Conservation (phyloP, 2,113 vertebrate genomes). For the Hemiprocne comata region DNA sequence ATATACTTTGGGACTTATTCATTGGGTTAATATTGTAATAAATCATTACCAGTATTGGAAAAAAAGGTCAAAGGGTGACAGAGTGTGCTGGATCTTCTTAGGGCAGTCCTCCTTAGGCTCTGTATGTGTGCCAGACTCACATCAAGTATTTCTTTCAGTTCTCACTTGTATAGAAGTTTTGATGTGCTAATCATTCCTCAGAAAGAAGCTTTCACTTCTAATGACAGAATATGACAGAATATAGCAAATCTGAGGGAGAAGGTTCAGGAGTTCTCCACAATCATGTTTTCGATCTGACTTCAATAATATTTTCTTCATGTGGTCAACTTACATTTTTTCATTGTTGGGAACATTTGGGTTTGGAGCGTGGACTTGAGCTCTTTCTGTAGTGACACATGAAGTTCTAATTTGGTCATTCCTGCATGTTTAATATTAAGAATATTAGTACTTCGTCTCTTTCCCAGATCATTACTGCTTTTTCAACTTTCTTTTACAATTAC, state of each 20-base stretch:
- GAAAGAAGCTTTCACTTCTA: slow-evolving; percentile 68
- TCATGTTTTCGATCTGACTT: slow-evolving; percentile 52
- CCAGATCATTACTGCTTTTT: background rate
- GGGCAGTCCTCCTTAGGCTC: background rate
- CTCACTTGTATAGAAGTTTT: slow-evolving; percentile 54
- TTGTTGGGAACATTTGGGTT: background rate
- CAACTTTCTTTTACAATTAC: background rate
- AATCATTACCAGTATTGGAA: background rate
- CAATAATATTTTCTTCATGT: slow-evolving; percentile 24
- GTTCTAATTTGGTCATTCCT: background rate
- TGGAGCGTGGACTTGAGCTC: background rate
- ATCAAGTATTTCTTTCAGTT: slow-evolving; percentile 37
- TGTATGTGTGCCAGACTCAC: background rate
- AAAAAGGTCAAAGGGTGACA: background rate
- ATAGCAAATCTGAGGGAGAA: slow-evolving; percentile 13
- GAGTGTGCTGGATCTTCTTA: background rate
- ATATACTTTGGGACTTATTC: background rate
- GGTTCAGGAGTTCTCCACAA: slow-evolving; percentile 54
- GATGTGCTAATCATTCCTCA: slow-evolving; percentile 52
- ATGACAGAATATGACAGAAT: slow-evolving; percentile 69
- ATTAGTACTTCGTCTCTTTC: background rate
- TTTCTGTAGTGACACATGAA: background rate
- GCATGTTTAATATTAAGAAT: background rate
- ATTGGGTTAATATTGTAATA: background rate
- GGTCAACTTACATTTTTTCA: background rate